Evolutionary conservation across 2,113 vertebrate species (phyloP).

Genomic region (Corythoichthys haematopterus): DNA sequence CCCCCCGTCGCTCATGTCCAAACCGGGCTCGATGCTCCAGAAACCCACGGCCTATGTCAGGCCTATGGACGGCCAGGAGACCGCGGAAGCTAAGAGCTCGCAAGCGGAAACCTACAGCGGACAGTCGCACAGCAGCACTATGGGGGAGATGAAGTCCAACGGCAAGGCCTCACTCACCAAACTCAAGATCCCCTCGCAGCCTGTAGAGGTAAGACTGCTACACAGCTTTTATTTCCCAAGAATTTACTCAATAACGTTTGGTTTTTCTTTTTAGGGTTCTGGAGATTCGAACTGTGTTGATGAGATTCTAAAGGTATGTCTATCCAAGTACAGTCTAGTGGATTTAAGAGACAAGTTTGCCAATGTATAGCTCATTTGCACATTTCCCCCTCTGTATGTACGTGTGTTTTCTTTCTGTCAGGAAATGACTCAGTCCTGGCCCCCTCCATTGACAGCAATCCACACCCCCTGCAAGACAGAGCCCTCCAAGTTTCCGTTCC

Average conservation of each 20-base stretch:
- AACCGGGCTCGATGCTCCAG: constrained; percentile 90
- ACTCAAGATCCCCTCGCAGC: constrained; percentile 95
- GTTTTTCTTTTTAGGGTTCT: constrained; percentile 73
- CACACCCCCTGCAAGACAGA: constrained; percentile 98
- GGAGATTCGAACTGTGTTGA: constrained; percentile 95
- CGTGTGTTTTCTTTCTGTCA: constrained; percentile 44
- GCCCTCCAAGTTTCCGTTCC: constrained; percentile 98
- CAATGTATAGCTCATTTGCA: constrained; percentile 15
- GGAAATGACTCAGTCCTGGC: constrained; percentile 99
- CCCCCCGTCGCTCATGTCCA: constrained; percentile 92
- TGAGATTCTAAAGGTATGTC: constrained; percentile 94
- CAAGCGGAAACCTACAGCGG: constrained; percentile 84
- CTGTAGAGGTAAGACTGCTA: constrained; percentile 79
- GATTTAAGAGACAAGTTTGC: not conserved
- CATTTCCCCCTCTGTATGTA: not conserved
- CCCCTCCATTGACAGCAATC: constrained; percentile 95
- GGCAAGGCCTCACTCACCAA: constrained; percentile 93
- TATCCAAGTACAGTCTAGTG: not conserved
- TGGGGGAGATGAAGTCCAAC: constrained; percentile 88
- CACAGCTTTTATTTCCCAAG: not conserved
- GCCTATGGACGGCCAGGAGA: constrained; percentile 98
- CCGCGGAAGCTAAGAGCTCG: constrained; percentile 86
- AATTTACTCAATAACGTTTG: not conserved
- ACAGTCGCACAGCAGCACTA: constrained; percentile 80
- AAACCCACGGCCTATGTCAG: constrained; percentile 97